These are phyloP conservation scores for Ranitomeya imitator DNA, from an alignment of 2,113 vertebrate species.

Conservation along the genomic window DNA sequence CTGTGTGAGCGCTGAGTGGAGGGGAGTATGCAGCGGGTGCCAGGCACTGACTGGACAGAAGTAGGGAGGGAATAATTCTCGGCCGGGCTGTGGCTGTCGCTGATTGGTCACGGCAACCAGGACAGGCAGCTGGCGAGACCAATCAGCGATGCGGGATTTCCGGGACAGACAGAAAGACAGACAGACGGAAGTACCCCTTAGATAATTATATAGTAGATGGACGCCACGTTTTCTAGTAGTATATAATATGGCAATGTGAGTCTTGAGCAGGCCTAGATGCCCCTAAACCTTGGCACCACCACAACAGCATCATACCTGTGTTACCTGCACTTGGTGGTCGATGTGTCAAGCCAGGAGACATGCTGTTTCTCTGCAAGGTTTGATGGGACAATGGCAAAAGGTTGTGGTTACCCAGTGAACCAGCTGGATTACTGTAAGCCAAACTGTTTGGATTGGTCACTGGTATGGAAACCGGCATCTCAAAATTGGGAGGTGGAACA, in stretches of 20 bases:
- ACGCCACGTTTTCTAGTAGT: too few species aligned
- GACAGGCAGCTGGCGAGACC: too few species aligned
- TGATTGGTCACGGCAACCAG: too few species aligned
- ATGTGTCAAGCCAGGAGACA: slow-evolving; percentile 96
- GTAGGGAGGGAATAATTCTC: too few species aligned
- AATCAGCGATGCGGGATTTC: too few species aligned
- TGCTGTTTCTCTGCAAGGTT: slow-evolving; percentile 97
- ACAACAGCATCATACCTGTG: slow-evolving; percentile 70
- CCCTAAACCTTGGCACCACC: not conserved
- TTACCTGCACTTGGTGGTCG: slow-evolving; percentile 98
- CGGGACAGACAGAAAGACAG: too few species aligned
- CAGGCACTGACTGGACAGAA: too few species aligned
- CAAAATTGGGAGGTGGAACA: slow-evolving; percentile 94
- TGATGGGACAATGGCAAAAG: slow-evolving; percentile 95
- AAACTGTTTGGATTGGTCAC: slow-evolving; percentile 96
- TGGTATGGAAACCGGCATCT: slow-evolving; percentile 98
- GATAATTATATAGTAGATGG: too few species aligned
- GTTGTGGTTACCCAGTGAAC: slow-evolving; percentile 94
- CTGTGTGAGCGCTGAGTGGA: too few species aligned
- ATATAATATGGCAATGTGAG: not conserved
- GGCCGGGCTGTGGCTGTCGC: too few species aligned
- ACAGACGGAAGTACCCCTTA: too few species aligned
- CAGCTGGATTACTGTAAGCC: slow-evolving; percentile 93
- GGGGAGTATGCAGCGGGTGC: too few species aligned
- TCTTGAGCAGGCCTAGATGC: not conserved